These are phyloP conservation scores for Strigamia transsilvanica DNA, from an alignment of 2,888 invertebrate species.

Conservation along the genomic window DNA sequence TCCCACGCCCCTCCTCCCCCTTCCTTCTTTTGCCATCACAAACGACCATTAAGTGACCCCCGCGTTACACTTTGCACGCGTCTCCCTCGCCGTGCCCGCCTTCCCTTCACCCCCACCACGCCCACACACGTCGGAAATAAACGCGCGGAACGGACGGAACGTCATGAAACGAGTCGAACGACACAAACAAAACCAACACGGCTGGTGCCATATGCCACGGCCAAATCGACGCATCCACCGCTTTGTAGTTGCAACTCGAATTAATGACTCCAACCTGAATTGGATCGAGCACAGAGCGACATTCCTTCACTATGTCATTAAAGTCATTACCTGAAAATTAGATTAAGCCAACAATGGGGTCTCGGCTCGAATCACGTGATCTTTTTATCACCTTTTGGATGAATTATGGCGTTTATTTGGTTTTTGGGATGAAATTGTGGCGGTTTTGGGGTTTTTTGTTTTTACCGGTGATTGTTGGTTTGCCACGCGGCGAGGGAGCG, in stretches of 20 bases:
- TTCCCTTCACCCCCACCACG: conserved; percentile 30
- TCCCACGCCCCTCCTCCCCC: conserved; percentile 40
- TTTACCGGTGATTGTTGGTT: too few species aligned
- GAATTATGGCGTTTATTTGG: background rate
- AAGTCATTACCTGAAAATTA: background rate
- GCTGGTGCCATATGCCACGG: too few species aligned
- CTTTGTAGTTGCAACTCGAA: background rate
- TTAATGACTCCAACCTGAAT: background rate
- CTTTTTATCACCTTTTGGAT: background rate
- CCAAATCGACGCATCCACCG: background rate
- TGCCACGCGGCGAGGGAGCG: too few species aligned
- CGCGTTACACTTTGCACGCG: conserved; percentile 46
- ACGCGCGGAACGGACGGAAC: conserved; percentile 11
- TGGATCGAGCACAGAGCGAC: conserved; percentile 17
- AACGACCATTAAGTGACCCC: conserved; percentile 44
- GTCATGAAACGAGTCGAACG: background rate
- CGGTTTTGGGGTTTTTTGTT: too few species aligned
- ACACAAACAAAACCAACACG: too few species aligned
- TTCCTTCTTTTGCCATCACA: conserved; percentile 5
- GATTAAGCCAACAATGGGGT: conserved; percentile 26
- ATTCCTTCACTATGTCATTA: background rate
- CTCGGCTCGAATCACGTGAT: background rate
- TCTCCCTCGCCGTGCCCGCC: conserved; percentile 9
- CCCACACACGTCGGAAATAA: conserved; percentile 25
- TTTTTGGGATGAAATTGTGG: too few species aligned